These are phyloP conservation scores for Pseudolaguvia tuberculata DNA, from an alignment of 2,113 vertebrate species.

Conservation along the genomic window DNA sequence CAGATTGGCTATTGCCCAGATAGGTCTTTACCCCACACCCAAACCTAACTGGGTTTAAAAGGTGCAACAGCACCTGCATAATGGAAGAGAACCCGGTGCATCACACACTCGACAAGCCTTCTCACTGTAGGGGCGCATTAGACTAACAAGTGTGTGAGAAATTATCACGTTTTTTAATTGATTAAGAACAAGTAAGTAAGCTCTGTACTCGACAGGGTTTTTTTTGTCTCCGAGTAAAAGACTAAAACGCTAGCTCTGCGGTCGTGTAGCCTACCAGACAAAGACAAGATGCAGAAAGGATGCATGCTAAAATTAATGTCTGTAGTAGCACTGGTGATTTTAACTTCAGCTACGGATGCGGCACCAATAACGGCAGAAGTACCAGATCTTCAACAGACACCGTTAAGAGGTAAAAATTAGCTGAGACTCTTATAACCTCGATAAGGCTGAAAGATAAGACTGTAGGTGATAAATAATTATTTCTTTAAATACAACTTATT, in stretches of 20 bases:
- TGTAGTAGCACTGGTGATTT: slow-evolving; percentile 29
- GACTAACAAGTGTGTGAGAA: slow-evolving; percentile 28
- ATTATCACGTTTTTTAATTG: slow-evolving; percentile 1
- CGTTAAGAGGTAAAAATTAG: slow-evolving; percentile 37
- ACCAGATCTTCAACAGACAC: slow-evolving; percentile 13
- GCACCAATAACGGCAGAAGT: slow-evolving; percentile 27
- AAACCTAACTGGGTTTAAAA: slow-evolving; percentile 55
- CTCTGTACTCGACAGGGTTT: neutral
- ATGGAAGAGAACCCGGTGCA: slow-evolving; percentile 24
- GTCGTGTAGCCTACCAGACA: neutral
- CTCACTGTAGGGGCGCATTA: slow-evolving; percentile 65
- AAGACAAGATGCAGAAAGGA: slow-evolving; percentile 36
- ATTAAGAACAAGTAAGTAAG: neutral
- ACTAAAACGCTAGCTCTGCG: neutral
- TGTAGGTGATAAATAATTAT: no score
- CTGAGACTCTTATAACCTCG: neutral
- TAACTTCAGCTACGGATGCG: slow-evolving; percentile 26
- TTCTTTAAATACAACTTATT: no score
- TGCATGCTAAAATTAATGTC: slow-evolving; percentile 25
- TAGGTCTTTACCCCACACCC: slow-evolving; percentile 10
- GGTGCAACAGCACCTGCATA: neutral
- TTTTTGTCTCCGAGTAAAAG: neutral
- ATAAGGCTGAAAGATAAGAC: neutral
- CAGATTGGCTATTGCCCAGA: slow-evolving; percentile 50
- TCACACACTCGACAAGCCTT: slow-evolving; percentile 67